These are phyloP conservation scores for Penaeus vannamei DNA, from an alignment of 1,140 invertebrate species.

Conservation along the genomic window DNA sequence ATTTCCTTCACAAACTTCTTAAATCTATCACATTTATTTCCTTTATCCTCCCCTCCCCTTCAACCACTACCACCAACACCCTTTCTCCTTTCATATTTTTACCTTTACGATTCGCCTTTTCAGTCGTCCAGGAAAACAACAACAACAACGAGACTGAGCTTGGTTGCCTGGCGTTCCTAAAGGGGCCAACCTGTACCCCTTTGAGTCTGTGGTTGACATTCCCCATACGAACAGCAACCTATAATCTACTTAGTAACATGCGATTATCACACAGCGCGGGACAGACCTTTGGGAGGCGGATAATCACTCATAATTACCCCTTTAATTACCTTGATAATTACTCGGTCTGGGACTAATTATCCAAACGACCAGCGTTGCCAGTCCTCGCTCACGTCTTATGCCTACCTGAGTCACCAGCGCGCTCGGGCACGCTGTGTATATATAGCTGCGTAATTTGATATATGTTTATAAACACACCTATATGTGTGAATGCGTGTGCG, in stretches of 20 bases:
- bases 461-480: slow-evolving; percentile 14
- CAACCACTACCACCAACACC: background rate
- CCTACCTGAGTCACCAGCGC: background rate
- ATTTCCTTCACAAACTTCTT: too few species aligned
- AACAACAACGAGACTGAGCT: too few species aligned
- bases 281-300: slow-evolving; percentile 1
- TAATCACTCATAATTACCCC: slow-evolving; percentile 59
- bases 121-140: too few species aligned
- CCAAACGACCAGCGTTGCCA: slow-evolving; percentile 52
- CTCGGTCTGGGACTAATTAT: slow-evolving; percentile 62
- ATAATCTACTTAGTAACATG: background rate
- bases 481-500: background rate
- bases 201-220: background rate
- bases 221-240: slow-evolving; percentile 10
- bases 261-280: background rate
- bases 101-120: background rate
- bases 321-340: slow-evolving; percentile 63
- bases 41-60: background rate
- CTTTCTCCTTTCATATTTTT: too few species aligned
- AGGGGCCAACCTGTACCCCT: background rate
- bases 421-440: background rate
- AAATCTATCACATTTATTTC: too few species aligned
- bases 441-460: background rate
- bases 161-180: background rate
- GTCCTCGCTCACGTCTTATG: background rate